Conservation (phyloP, 2,113 vertebrate genomes). For the Semicossyphus pulcher region DNA sequence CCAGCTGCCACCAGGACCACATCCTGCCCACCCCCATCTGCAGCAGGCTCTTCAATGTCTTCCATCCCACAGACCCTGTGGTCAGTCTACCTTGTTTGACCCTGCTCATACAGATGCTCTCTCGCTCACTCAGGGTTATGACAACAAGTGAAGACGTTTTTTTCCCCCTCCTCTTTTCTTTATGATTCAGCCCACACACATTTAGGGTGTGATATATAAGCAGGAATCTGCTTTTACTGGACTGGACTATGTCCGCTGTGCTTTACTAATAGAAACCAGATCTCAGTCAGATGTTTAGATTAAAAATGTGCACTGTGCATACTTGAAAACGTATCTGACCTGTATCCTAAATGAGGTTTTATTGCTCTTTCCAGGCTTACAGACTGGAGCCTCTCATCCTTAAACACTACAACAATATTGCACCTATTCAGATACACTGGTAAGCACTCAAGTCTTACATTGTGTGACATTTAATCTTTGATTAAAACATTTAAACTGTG, state of each 20-base stretch:
- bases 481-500: too few relatives aligned
- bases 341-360: background rate
- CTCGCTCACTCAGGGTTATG: background rate
- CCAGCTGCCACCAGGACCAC: constrained; percentile 92
- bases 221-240: background rate
- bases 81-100: constrained; percentile 82
- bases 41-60: constrained; percentile 93
- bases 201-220: background rate
- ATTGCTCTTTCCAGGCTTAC: constrained; percentile 87
- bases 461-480: background rate
- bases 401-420: constrained; percentile 97
- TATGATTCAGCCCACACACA: background rate
- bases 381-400: constrained; percentile 96
- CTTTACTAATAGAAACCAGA: background rate
- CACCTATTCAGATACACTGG: constrained; percentile 97
- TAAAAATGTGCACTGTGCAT: background rate
- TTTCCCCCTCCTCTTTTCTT: background rate
- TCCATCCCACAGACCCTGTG: constrained; percentile 98
- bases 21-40: constrained; percentile 95
- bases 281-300: background rate
- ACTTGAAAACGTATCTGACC: background rate
- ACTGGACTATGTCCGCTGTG: background rate
- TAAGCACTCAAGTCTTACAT: constrained; percentile 59
- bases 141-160: background rate
- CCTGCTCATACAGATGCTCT: background rate